Evolutionary conservation across 1,140 invertebrate genomes (phyloP).

Genomic region (Bombus superbus): DNA sequence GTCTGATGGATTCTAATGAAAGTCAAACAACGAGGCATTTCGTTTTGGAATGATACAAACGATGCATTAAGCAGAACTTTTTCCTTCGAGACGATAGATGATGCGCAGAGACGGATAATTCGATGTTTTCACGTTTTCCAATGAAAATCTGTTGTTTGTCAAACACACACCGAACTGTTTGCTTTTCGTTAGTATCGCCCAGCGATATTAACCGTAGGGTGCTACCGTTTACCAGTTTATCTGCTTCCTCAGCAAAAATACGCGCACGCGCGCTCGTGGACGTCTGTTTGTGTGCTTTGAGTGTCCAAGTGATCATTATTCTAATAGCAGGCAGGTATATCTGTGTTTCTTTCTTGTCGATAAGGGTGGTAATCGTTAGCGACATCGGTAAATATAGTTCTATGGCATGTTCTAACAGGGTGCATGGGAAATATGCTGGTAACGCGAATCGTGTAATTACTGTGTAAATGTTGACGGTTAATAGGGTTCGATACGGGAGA

Average conservation of each 20-base stretch:
- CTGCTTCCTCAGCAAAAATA: not conserved
- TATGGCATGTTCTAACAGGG: not conserved
- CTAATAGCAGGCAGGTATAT: not conserved
- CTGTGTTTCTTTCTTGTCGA: not conserved
- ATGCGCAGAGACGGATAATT: not conserved
- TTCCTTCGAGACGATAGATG: not conserved
- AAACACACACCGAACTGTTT: conserved; percentile 12
- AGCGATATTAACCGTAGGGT: not conserved
- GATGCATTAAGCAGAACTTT: no score
- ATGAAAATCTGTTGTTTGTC: conserved; percentile 17
- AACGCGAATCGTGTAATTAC: not conserved
- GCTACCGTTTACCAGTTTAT: conserved; percentile 13
- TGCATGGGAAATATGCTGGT: not conserved
- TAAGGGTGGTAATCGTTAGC: not conserved
- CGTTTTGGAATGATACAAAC: not conserved
- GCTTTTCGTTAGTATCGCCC: conserved; percentile 31
- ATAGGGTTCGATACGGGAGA: not conserved
- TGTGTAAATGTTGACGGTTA: not conserved
- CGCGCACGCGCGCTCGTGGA: not conserved
- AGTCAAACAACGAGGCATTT: not conserved
- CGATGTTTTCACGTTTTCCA: not conserved
- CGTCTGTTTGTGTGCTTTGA: not conserved
- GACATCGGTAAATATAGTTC: not conserved
- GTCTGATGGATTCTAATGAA: no score
- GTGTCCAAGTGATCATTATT: conserved; percentile 2